A percentile compares a stretch with the other conserved stretches of the same genome.
Evolutionary conservation across 1,140 invertebrate genomes (phyloP).

Genomic region (Microplitis mediator): DNA sequence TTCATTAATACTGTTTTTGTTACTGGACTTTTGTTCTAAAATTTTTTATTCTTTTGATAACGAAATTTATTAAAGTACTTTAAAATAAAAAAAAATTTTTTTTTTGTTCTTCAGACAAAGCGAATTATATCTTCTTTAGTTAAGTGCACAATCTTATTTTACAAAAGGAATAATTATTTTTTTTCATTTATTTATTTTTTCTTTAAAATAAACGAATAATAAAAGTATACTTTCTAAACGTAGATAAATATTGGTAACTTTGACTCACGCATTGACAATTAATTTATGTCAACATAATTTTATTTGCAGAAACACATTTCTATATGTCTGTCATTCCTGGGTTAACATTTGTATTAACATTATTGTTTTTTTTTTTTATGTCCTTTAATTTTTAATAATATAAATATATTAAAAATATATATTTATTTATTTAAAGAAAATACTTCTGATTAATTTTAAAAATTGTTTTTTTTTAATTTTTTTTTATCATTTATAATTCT

Average conservation of each 20-base stretch:
- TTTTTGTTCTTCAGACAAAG: neutral
- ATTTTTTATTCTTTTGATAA: neutral
- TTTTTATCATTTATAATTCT: neutral
- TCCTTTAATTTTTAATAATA: too few species aligned
- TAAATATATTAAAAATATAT: neutral
- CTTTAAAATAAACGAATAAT: conserved; percentile 58
- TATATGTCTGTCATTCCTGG: conserved; percentile 56
- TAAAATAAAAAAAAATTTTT: neutral
- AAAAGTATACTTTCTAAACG: conserved; percentile 56
- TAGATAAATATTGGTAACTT: conserved; percentile 63
- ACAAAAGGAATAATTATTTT: conserved; percentile 55
- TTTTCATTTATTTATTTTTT: too few species aligned
- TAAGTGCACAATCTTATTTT: conserved; percentile 56
- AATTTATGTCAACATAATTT: conserved; percentile 41
- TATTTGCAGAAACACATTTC: conserved; percentile 22
- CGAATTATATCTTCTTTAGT: conserved; percentile 34
- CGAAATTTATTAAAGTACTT: neutral
- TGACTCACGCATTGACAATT: conserved; percentile 61
- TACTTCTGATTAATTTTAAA: neutral
- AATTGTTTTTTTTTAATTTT: conserved; percentile 6
- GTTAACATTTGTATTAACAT: conserved; percentile 47
- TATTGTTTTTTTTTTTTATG: conserved; percentile 10
- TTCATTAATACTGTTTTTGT: neutral
- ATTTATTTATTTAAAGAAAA: conserved; percentile 4
- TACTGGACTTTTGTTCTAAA: neutral